A percentile compares a stretch with the other conserved stretches of the same genome.
These are phyloP conservation scores for Silurus aristotelis DNA, from an alignment of 2,797 vertebrate species.

Conservation along the genomic window DNA sequence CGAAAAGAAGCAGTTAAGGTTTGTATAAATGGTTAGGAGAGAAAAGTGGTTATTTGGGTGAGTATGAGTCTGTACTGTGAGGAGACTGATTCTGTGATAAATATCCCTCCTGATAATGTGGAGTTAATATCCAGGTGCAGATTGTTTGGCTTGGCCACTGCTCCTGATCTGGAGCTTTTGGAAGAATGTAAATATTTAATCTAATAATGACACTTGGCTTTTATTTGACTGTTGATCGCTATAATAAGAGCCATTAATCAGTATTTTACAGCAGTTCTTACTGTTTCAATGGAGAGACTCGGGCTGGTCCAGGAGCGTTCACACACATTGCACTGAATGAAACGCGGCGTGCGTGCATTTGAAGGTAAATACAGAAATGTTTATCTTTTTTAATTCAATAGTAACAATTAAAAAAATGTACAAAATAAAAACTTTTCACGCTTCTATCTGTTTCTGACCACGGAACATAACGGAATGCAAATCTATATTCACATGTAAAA, in stretches of 20 bases:
- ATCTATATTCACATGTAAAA: too few species aligned
- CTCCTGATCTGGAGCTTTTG: slow-evolving; percentile 8
- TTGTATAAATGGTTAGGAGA: background rate
- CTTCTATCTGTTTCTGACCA: background rate
- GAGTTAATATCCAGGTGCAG: slow-evolving; percentile 30
- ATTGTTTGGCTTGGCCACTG: slow-evolving; percentile 25
- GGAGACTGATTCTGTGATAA: background rate
- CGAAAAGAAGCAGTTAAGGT: too few species aligned
- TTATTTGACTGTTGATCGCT: background rate
- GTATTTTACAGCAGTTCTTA: background rate
- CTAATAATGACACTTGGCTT: slow-evolving; percentile 23
- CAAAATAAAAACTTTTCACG: background rate
- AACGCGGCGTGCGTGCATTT: background rate
- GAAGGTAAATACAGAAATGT: background rate
- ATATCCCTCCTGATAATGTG: slow-evolving; percentile 17
- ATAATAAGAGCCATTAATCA: slow-evolving; percentile 25
- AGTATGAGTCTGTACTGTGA: background rate
- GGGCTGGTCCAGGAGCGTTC: too few species aligned
- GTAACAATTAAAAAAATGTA: too few species aligned
- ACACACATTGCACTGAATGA: too few species aligned
- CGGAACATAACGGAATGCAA: background rate
- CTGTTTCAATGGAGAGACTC: background rate
- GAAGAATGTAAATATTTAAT: slow-evolving; percentile 34
- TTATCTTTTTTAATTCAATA: background rate
- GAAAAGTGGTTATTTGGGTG: background rate